phyloP scores from a whole-genome alignment of 92 coral and sea anemone genomes.

The Epizoanthus stellaris region DNA sequence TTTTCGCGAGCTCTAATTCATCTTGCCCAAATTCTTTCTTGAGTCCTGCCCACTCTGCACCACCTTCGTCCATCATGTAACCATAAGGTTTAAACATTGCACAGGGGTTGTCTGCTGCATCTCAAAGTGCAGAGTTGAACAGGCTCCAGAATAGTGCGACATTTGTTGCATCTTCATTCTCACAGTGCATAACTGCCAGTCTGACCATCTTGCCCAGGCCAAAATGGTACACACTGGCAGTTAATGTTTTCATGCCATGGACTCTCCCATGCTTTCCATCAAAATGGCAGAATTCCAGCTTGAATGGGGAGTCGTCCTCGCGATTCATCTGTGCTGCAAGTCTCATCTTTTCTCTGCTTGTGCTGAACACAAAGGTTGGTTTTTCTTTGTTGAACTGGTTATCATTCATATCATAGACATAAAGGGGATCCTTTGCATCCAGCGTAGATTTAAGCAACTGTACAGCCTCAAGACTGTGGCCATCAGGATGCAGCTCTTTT shows the following conservation, averaged over 20 bases:
- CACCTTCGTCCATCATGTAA: constrained; percentile 44
- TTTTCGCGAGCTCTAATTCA: constrained; percentile 27
- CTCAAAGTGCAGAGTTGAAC: constrained; percentile 24
- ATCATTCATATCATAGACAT: constrained; percentile 30
- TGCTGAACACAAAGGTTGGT: constrained; percentile 39
- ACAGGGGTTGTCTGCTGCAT: constrained; percentile 12
- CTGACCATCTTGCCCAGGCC: constrained; percentile 2
- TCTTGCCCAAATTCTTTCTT: constrained; percentile 24
- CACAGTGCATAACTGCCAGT: constrained; percentile 31
- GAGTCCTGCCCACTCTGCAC: constrained; percentile 42
- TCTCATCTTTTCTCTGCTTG: constrained; percentile 40
- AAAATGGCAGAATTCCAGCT: constrained; percentile 21
- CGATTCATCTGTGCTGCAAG: constrained; percentile 25
- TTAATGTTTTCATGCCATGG: constrained; percentile 6
- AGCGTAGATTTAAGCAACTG: constrained; percentile 23
- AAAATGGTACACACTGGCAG: constrained; percentile 48
- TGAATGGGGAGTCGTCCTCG: constrained; percentile 7
- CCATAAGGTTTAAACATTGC: constrained; percentile 34
- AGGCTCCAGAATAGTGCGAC: constrained; percentile 32
- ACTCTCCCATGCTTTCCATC: constrained; percentile 43
- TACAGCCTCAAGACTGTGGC: constrained; percentile 53
- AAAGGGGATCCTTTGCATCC: constrained; percentile 36
- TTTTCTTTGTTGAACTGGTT: constrained; percentile 33
- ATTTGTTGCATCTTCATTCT: background rate
- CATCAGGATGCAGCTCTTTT: constrained; percentile 36